Conservation (phyloP, 2,797 vertebrate genomes). For the Tenualosa thibaudeaui region DNA sequence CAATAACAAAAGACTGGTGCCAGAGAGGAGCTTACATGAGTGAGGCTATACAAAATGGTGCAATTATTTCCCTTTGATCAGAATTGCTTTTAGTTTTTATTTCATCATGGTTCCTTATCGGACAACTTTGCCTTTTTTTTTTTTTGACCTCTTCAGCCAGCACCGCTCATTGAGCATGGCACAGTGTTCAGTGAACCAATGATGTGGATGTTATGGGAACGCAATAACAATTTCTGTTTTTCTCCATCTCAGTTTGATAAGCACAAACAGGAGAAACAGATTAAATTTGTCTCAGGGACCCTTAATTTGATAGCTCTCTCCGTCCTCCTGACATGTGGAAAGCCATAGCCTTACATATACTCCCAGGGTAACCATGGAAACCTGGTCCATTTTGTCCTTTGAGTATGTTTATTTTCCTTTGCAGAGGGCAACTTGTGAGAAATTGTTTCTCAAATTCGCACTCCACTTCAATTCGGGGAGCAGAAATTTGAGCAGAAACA, state of each 20-base stretch:
- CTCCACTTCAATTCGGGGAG: conserved; percentile 63
- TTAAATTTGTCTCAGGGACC: conserved; percentile 61
- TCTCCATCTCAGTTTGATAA: conserved; percentile 50
- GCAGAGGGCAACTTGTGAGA: conserved; percentile 71
- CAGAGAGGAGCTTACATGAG: background rate
- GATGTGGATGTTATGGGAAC: conserved; percentile 47
- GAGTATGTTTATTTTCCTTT: conserved; percentile 64
- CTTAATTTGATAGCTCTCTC: conserved; percentile 59
- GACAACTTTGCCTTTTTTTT: background rate
- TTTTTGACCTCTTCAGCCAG: background rate
- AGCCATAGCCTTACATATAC: conserved; percentile 42
- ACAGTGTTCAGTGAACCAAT: conserved; percentile 48
- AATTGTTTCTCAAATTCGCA: conserved; percentile 77
- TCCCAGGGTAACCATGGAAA: conserved; percentile 70
- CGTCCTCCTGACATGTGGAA: conserved; percentile 51
- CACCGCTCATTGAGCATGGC: conserved; percentile 51
- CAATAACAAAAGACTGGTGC: background rate
- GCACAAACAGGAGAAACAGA: conserved; percentile 44
- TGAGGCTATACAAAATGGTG: background rate
- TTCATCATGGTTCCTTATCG: background rate
- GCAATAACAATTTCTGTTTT: conserved; percentile 40
- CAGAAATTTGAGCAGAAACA: background rate
- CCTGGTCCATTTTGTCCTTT: conserved; percentile 59
- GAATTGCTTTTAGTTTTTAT: background rate
- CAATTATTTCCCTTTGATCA: background rate